Evolutionary conservation across 2,113 vertebrate genomes (phyloP), one percentile per base, ranked within the genome.

Genomic region (Poeciliopsis retropinna): DNA sequence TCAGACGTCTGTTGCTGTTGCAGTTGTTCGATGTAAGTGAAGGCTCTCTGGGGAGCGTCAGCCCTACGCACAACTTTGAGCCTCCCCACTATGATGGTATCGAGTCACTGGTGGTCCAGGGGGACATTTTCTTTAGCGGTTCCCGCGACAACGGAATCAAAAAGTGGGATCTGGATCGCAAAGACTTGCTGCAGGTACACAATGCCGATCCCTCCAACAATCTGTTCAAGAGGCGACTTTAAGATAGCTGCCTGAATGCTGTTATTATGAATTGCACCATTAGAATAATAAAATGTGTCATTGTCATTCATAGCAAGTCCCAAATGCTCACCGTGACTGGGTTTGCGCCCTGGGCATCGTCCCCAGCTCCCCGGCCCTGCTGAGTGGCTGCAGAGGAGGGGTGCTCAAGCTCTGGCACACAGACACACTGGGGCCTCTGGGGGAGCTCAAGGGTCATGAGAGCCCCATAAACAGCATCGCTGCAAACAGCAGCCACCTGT

Each of bases 51-150:
- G 98, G 98, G 64, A 97, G 95, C 30, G 93, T 98, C 73, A 91
- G 93, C 70, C 97, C 98, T 19, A 95, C 97, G n/a, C 95, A 97
- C 92, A 99, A 97, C 94, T 97, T 99, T 66, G 98, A 99, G 72
- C 98, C 98, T 1, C 98, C 98, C 15, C 98, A 99, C 86, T 99
- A 99, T 51, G 98, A 99, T 54, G 98, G 98, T 13, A 99, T 99
- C 28, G 98, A 99, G 93, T 96, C 97, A 0, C 94, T 99, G 78
- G 95, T 96, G 75, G 95, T 99, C 80, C 95, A 95, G 82, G 96
- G 97, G 5, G 96, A 98, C 87, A 95, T 95, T 41, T 92, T 99
- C 27, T 99, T 98, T 67, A 99, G 98, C 76, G 98, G 98, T 74
- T 99, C 98, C 44, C 93, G 98, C 83, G 98, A 99, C 87, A 99